Percentiles rank a stretch among this genome's conserved stretches.
These are phyloP conservation scores for Lytechinus pictus DNA, from an alignment of 35 echinoderm and acorn worm species.

Conservation along the genomic window DNA sequence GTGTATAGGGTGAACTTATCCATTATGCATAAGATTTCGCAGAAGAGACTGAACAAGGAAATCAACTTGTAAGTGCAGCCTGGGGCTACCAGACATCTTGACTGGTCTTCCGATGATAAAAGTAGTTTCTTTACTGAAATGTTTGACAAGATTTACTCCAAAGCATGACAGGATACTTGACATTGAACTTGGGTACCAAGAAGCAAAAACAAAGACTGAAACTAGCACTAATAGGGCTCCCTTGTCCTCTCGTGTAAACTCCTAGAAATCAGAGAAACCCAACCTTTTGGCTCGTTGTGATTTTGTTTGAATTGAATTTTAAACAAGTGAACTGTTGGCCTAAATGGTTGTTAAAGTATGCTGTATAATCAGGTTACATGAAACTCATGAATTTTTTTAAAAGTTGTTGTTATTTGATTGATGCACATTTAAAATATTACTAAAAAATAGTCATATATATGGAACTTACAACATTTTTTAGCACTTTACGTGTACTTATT, in stretches of 20 bases:
- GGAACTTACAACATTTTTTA: too few relatives aligned
- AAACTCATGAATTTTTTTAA: too few relatives aligned
- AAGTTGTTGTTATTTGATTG: too few relatives aligned
- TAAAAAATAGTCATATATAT: too few relatives aligned
- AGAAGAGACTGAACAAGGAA: background rate
- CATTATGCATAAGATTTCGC: too few relatives aligned
- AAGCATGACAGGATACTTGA: background rate
- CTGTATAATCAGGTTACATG: background rate
- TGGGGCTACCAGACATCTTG: slow-evolving; percentile 22
- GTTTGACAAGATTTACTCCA: background rate
- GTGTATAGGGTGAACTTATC: too few relatives aligned
- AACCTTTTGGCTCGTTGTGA: background rate
- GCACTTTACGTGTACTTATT: too few relatives aligned
- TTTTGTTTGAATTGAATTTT: background rate
- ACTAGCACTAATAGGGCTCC: background rate
- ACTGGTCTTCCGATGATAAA: background rate
- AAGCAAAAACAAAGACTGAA: background rate
- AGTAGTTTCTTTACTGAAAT: background rate
- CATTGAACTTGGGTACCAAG: background rate
- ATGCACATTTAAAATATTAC: too few relatives aligned
- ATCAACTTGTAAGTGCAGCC: slow-evolving; percentile 11
- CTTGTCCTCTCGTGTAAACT: background rate
- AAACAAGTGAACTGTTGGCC: background rate
- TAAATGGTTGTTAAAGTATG: background rate
- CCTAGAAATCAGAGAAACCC: background rate